Evolutionary conservation across 2,888 invertebrate genomes (phyloP).

Genomic region (Stictocephala bisonia): DNA sequence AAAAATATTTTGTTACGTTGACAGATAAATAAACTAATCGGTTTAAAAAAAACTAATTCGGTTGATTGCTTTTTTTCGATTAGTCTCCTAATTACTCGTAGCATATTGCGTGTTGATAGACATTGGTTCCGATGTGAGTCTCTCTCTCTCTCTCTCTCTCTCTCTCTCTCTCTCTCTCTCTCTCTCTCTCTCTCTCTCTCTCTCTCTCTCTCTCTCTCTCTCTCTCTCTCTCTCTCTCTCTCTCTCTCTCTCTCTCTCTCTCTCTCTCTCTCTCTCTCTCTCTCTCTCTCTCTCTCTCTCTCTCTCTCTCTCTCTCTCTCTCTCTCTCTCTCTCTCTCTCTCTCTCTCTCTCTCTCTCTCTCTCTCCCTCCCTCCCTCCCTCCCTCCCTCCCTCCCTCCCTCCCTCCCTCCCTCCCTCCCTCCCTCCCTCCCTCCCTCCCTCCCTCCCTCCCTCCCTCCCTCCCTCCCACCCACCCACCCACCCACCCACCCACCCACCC

Average conservation of each 20-base stretch:
- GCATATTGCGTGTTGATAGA: background rate
- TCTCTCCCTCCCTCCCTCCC: background rate
- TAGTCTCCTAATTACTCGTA: background rate
- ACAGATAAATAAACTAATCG: too few species aligned
- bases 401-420: background rate
- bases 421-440: constrained; percentile 3
- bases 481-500: too few species aligned
- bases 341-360: background rate
- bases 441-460: constrained; percentile 10
- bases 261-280: constrained; percentile 8
- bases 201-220: too few species aligned
- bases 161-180: too few species aligned
- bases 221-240: too few species aligned
- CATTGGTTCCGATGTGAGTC: too few species aligned
- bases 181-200: too few species aligned
- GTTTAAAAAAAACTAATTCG: too few species aligned
- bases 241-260: constrained; percentile 6
- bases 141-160: too few species aligned
- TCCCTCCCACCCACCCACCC: too few species aligned
- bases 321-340: background rate
- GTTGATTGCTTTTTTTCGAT: too few species aligned
- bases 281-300: constrained; percentile 13
- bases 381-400: background rate
- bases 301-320: constrained; percentile 9
- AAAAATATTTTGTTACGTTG: too few species aligned